Evolutionary conservation across 2,797 vertebrate species (phyloP).

Genomic region (Ambastaia sidthimunki): DNA sequence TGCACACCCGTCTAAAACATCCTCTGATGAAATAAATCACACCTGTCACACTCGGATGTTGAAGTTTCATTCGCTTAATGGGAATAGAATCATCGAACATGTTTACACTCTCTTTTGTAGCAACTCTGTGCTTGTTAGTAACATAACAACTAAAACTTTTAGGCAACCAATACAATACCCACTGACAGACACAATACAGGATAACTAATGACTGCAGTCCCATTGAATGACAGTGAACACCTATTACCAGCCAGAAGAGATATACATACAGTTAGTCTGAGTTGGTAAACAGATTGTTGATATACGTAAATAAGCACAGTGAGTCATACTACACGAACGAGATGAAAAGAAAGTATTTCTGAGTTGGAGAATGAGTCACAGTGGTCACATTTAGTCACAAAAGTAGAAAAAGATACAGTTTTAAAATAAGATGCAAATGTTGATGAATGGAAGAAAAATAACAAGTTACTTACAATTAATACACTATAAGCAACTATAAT

Average conservation of each 20-base stretch:
- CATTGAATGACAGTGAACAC: slow-evolving; percentile 14
- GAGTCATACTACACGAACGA: slow-evolving; percentile 29
- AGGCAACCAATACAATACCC: not conserved
- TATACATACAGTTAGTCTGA: not conserved
- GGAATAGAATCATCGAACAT: not conserved
- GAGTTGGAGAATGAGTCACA: slow-evolving; percentile 36
- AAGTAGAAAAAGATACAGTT: slow-evolving; percentile 8
- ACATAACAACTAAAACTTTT: not conserved
- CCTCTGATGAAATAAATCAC: not conserved
- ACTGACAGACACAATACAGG: not conserved
- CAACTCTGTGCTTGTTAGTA: not conserved
- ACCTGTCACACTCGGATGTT: not conserved
- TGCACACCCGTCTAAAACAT: not conserved
- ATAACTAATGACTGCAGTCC: not conserved
- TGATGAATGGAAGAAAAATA: slow-evolving; percentile 4
- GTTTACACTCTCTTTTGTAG: not conserved
- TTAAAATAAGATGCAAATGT: slow-evolving; percentile 7
- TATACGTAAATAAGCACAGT: slow-evolving; percentile 12
- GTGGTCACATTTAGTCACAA: not conserved
- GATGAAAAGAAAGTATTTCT: slow-evolving; percentile 21
- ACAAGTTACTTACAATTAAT: not conserved
- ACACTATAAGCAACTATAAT: no score
- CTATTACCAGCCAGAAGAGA: not conserved
- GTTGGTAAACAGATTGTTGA: slow-evolving; percentile 32
- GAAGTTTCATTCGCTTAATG: not conserved